A percentile compares a stretch with the other conserved stretches of the same genome.
phyloP scores from a whole-genome alignment of 2,113 vertebrate species.

The Callorhinus ursinus region DNA sequence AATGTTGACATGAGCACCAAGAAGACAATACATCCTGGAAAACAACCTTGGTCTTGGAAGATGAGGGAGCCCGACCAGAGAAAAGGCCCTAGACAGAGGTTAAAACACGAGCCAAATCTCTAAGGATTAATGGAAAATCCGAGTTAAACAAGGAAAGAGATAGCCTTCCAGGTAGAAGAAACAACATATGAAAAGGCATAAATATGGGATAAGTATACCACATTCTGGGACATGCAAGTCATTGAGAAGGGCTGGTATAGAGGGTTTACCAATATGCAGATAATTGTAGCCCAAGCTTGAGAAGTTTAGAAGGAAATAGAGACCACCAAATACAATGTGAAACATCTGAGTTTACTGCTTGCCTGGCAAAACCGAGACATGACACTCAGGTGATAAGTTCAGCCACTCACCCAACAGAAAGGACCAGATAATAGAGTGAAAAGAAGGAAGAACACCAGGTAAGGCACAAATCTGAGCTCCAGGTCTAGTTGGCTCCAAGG shows the following conservation, averaged over 20 bases:
- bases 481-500: neutral
- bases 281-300: neutral
- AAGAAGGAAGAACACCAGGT: neutral
- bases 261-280: neutral
- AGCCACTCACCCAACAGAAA: neutral
- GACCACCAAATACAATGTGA: neutral
- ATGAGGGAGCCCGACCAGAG: neutral
- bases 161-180: neutral
- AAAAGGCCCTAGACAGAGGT: neutral
- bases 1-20: neutral
- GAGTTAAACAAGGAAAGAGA: neutral
- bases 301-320: neutral
- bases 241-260: neutral
- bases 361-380: neutral
- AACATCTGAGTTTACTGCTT: neutral
- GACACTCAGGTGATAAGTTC: neutral
- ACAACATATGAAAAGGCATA: neutral
- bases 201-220: neutral
- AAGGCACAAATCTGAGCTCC: neutral
- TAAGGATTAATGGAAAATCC: neutral
- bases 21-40: neutral
- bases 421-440: neutral
- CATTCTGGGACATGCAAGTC: neutral
- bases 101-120: neutral
- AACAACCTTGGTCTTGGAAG: neutral